Conservation (phyloP, 2,888 invertebrate genomes). For the Lottia gigantea region DNA sequence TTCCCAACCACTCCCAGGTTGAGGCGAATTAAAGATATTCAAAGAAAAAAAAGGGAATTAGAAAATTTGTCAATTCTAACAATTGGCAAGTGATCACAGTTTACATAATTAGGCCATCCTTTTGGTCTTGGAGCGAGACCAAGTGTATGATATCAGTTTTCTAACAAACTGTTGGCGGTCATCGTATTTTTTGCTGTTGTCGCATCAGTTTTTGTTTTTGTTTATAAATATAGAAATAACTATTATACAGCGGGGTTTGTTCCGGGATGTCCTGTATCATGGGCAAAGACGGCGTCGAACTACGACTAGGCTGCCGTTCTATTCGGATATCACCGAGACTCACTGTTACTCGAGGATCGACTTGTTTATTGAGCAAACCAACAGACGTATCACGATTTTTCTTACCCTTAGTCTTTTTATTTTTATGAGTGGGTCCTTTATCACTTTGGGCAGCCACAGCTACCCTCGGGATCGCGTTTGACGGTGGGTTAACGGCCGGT, state of each 20-base stretch:
- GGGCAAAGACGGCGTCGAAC: not conserved
- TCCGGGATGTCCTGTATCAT: not conserved
- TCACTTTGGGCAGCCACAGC: conserved; percentile 2
- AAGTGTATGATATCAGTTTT: too few species aligned
- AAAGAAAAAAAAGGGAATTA: too few species aligned
- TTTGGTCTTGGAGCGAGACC: too few species aligned
- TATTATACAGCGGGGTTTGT: not conserved
- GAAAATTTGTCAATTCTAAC: too few species aligned
- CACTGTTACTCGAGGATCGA: not conserved
- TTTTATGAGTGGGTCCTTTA: not conserved
- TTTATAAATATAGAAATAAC: conserved; percentile 34
- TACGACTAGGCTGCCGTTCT: not conserved
- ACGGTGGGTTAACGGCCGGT: not conserved
- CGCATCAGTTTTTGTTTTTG: conserved; percentile 30
- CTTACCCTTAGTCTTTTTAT: not conserved
- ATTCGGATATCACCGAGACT: not conserved
- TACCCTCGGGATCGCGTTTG: not conserved
- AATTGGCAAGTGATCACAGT: too few species aligned
- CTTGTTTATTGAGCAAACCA: not conserved
- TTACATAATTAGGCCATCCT: too few species aligned
- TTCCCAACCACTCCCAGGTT: too few species aligned
- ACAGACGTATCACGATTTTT: not conserved
- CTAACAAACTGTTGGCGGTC: not conserved
- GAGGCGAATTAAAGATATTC: too few species aligned
- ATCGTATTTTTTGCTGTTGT: conserved; percentile 6